phyloP scores from a whole-genome alignment of 2,888 invertebrate genomes.

The Oxycera nigricornis region DNA sequence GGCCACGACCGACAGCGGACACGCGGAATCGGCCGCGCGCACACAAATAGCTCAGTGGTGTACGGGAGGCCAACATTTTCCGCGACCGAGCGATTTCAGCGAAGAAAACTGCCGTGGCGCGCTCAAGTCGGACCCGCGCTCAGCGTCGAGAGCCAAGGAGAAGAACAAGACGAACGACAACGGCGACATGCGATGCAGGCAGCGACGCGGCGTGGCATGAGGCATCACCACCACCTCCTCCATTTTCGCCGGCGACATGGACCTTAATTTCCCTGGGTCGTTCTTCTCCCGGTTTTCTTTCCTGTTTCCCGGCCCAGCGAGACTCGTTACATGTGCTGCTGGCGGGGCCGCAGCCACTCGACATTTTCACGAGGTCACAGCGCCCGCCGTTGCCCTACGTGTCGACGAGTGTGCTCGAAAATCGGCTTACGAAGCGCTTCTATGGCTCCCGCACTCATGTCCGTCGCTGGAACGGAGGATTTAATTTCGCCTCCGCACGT shows the following conservation, averaged over 20 bases:
- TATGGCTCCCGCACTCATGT: conserved; percentile 5
- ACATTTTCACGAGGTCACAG: conserved; percentile 1
- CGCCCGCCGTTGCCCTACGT: background rate
- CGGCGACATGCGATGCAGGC: conserved; percentile 1
- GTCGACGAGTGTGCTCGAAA: background rate
- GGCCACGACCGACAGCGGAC: conserved; percentile 49
- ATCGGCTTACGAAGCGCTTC: conserved; percentile 10
- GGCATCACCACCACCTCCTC: conserved; percentile 40
- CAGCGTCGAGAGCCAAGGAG: conserved; percentile 5
- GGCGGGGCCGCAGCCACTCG: background rate
- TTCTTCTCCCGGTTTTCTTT: background rate
- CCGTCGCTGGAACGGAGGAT: background rate
- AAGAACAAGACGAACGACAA: conserved; percentile 41
- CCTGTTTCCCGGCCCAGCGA: background rate
- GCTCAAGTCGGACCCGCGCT: background rate
- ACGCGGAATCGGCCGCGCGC: conserved; percentile 57
- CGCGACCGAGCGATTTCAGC: conserved; percentile 53
- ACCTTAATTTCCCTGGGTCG: background rate
- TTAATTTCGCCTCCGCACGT: background rate
- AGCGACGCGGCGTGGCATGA: conserved; percentile 42
- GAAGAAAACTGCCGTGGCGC: conserved; percentile 31
- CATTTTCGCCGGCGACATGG: background rate
- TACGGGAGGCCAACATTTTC: conserved; percentile 58
- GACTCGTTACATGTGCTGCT: background rate
- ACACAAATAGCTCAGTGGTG: conserved; percentile 49